phyloP scores from a whole-genome alignment of 2,113 vertebrate species.

The Ovis canadensis region DNA sequence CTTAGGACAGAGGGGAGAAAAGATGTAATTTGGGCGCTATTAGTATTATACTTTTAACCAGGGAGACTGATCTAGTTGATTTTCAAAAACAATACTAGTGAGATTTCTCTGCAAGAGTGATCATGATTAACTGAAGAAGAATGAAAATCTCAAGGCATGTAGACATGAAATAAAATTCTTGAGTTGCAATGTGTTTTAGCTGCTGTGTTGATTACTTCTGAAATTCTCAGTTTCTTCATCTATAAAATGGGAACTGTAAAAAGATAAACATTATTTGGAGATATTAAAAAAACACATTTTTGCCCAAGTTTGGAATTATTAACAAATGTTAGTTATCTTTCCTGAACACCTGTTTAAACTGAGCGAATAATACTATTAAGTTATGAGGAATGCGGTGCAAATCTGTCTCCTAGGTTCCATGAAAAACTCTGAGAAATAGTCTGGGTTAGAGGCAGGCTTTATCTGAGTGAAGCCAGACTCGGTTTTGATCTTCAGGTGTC shows the following conservation, averaged over 20 bases:
- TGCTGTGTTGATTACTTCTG: neutral
- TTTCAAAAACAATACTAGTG: neutral
- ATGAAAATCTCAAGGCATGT: neutral
- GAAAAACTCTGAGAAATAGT: neutral
- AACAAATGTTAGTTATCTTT: neutral
- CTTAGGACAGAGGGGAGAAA: neutral
- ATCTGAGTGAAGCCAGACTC: constrained; percentile 52
- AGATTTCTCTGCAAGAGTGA: neutral
- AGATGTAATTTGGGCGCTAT: neutral
- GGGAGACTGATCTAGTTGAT: neutral
- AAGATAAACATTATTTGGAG: neutral
- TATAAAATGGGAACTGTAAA: neutral
- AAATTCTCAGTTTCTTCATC: constrained; percentile 24
- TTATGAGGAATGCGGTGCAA: neutral
- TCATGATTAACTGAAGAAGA: neutral
- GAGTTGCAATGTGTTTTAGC: neutral
- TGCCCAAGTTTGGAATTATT: neutral
- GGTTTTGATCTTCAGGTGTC: constrained; percentile 26
- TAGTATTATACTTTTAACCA: neutral
- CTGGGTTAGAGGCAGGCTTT: neutral
- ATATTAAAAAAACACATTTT: neutral
- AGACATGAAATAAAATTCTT: neutral
- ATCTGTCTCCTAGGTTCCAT: neutral
- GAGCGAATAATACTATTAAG: neutral
- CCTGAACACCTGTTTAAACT: neutral